Evolutionary conservation across 2,113 vertebrate genomes (phyloP).

Genomic region (Antennarius striatus): DNA sequence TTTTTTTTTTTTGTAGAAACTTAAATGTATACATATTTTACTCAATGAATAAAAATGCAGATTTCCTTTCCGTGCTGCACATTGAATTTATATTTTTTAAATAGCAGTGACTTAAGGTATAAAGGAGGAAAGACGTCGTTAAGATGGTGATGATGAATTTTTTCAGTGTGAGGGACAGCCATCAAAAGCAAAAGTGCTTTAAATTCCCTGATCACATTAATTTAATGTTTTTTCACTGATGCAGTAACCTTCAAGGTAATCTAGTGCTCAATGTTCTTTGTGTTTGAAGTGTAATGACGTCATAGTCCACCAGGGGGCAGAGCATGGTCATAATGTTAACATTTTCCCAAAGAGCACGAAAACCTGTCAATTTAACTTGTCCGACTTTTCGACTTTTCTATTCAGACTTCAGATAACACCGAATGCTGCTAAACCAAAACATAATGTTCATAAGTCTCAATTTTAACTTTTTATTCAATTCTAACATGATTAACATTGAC

Average conservation of each 20-base stretch:
- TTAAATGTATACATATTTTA: constrained; percentile 46
- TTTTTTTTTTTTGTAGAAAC: constrained; percentile 17
- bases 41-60: constrained; percentile 44
- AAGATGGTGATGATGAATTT: not conserved
- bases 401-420: too few species aligned
- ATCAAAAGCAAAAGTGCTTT: not conserved
- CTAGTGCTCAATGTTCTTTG: constrained; percentile 30
- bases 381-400: too few species aligned
- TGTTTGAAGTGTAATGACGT: constrained; percentile 9
- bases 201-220: constrained; percentile 5
- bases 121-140: not conserved
- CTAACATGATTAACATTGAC: too few species aligned
- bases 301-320: constrained; percentile 48
- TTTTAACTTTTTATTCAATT: too few species aligned
- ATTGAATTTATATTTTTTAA: not conserved
- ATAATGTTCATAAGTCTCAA: too few species aligned
- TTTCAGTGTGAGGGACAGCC: not conserved
- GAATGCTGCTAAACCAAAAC: too few species aligned
- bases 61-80: constrained; percentile 16
- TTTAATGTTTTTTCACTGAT: constrained; percentile 8
- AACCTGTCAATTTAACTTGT: not conserved
- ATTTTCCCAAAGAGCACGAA: not conserved
- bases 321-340: constrained; percentile 5
- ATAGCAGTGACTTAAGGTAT: not conserved
- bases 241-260: constrained; percentile 2